These are phyloP conservation scores for Eidolon dupreanum DNA, from an alignment of 2,797 vertebrate species.

Conservation along the genomic window DNA sequence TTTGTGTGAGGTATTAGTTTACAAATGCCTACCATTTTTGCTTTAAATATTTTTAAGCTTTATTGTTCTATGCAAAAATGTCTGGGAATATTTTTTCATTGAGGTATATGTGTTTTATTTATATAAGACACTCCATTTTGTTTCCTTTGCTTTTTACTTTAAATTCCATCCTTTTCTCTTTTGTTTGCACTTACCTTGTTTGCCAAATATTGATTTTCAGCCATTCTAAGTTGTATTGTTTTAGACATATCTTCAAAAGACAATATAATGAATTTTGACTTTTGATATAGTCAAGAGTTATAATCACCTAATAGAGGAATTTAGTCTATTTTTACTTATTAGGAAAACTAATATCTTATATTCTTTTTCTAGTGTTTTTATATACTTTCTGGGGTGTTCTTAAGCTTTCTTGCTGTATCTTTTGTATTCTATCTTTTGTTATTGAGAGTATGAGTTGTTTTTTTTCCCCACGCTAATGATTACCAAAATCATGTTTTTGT, in stretches of 20 bases:
- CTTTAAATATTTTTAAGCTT: conserved; percentile 39
- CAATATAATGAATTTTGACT: neutral
- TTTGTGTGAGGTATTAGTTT: neutral
- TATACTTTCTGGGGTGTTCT: neutral
- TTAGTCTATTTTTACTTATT: conserved; percentile 38
- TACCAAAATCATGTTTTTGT: neutral
- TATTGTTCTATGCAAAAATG: neutral
- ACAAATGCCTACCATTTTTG: neutral
- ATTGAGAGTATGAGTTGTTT: neutral
- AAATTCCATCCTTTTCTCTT: conserved; percentile 4
- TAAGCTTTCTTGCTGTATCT: neutral
- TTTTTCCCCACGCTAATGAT: neutral
- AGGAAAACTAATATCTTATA: conserved; percentile 8
- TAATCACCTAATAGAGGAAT: neutral
- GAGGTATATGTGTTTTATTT: conserved; percentile 1
- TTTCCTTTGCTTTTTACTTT: conserved; percentile 25
- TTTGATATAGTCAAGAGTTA: conserved; percentile 23
- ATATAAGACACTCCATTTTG: neutral
- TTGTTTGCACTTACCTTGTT: conserved; percentile 13
- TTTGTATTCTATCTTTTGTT: conserved; percentile 14
- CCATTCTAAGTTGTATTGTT: neutral
- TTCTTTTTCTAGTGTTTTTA: conserved; percentile 10
- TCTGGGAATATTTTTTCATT: neutral
- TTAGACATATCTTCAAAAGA: conserved; percentile 27
- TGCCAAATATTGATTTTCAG: neutral